Base-by-base conservation (phyloP, 37 sponge, comb jelly and placozoan genomes). In the Hormiphora californensis region DNA sequence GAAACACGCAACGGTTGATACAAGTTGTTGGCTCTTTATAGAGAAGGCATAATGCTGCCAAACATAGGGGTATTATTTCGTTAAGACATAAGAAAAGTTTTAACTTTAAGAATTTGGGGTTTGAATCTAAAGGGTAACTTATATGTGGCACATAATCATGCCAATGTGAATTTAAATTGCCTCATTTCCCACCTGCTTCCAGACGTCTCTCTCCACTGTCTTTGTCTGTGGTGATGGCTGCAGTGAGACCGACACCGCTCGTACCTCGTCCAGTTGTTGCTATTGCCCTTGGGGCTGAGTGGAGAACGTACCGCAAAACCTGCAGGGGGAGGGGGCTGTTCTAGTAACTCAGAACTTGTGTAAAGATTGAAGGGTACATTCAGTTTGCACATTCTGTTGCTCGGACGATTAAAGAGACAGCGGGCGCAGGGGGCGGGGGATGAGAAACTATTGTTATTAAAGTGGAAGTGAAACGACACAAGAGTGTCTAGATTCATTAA, bases 221-320 rank as follows among this genome's bases (percentile, higher is more conserved):
- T 40, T 73, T 39, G 87, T 98, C 99, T 53, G 95, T 98, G 0
- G 99, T 98, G 36, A 98, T 90, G 46, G 99, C 94, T 63, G 99
- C 99, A 39, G 99, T 98, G 21, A 98, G 94, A 55, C 99, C 99
- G 25, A 98, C 99, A 40, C 99, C 99, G 1, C 95, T 91, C 12
- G 95, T 91, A 11, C 99, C 99, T 31, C 99, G 89, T 8, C 99
- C 99, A 40, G 99, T 98, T 28, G 99, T 98, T 32, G 99, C 90
- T n/a, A 98, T 91, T 34, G 99, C 95, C 12, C 95, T 88, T 30
- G 96, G 98, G 1, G 95, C 94, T 69, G 94, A 88, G 59, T 92
- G 90, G 4, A 93, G 89, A 4, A 98, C 99, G 69, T 93, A 98
- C 57, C 92, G 87, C 19, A 88, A 31, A 32, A 88, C 63, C 63